A percentile compares a stretch with the other conserved stretches of the same genome.
Evolutionary conservation across 1,140 invertebrate genomes (phyloP).

Genomic region (Apis dorsata): DNA sequence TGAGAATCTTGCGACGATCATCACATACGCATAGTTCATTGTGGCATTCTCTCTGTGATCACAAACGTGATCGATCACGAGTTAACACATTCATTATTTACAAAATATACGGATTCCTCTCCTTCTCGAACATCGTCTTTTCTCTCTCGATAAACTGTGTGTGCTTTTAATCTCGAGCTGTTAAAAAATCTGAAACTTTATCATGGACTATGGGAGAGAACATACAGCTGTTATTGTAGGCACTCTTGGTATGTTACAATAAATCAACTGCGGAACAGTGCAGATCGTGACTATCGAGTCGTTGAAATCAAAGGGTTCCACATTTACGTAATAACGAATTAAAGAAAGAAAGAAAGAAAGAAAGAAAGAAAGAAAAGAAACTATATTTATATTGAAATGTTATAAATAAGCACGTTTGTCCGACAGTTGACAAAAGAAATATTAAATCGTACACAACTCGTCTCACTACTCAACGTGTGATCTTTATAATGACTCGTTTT

Average conservation of each 20-base stretch:
- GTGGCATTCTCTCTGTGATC: neutral
- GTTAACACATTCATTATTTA: conserved; percentile 26
- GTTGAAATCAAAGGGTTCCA: neutral
- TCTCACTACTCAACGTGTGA: conserved; percentile 63
- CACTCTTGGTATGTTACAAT: conserved; percentile 60
- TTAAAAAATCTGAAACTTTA: neutral
- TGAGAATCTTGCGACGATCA: conserved; percentile 30
- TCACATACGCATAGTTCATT: neutral
- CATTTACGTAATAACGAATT: neutral
- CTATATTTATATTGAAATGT: conserved; percentile 39
- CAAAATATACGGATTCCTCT: conserved; percentile 11
- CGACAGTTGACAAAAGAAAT: conserved; percentile 67
- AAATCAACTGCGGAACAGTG: conserved; percentile 41
- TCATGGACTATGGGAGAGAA: neutral
- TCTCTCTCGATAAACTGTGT: neutral
- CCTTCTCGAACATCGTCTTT: neutral
- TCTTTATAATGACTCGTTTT: conserved; percentile 55
- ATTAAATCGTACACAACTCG: conserved; percentile 56
- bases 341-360: neutral
- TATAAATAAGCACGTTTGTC: conserved; percentile 70
- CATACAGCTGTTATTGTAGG: conserved; percentile 51
- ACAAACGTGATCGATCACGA: conserved; percentile 29
- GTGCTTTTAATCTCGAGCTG: neutral
- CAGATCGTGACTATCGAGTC: neutral
- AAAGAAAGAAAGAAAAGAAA: neutral